phyloP scores from a whole-genome alignment of 2,797 vertebrate genomes.

The Cyclura pinguis region DNA sequence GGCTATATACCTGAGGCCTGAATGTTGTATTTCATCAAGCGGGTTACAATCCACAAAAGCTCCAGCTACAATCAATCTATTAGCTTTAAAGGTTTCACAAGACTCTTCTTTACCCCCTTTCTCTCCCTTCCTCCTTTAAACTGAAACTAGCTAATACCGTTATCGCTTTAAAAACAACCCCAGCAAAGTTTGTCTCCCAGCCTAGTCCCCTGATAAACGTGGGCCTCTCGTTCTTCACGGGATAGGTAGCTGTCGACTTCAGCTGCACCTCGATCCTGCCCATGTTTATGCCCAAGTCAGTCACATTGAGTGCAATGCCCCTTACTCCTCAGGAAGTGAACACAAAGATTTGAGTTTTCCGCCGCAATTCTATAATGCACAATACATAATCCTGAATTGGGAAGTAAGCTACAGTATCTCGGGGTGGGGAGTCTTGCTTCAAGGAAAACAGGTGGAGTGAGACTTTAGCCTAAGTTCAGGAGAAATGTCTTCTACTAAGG shows the following conservation, averaged over 20 bases:
- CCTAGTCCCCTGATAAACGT: not conserved
- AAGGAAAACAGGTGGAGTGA: not conserved
- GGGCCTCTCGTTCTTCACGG: slow-evolving; percentile 40
- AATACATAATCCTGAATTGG: not conserved
- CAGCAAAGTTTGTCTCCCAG: slow-evolving; percentile 52
- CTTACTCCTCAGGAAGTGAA: not conserved
- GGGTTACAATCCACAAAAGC: no score
- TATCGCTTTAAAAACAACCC: not conserved
- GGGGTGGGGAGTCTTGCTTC: not conserved
- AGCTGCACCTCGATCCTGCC: not conserved
- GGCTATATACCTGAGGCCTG: no score
- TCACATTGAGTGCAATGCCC: no score
- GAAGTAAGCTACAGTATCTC: not conserved
- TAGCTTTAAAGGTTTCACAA: no score
- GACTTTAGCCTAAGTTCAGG: not conserved
- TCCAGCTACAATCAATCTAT: no score
- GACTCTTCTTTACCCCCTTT: no score
- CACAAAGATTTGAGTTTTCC: not conserved
- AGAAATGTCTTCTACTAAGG: no score
- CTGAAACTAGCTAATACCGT: no score
- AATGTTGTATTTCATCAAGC: no score
- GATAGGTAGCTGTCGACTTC: not conserved
- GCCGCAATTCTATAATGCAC: no score
- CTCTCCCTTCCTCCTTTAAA: no score
- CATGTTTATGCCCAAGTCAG: not conserved